phyloP scores from a whole-genome alignment of 2,888 invertebrate genomes.

The Vandiemenella viatica region DNA sequence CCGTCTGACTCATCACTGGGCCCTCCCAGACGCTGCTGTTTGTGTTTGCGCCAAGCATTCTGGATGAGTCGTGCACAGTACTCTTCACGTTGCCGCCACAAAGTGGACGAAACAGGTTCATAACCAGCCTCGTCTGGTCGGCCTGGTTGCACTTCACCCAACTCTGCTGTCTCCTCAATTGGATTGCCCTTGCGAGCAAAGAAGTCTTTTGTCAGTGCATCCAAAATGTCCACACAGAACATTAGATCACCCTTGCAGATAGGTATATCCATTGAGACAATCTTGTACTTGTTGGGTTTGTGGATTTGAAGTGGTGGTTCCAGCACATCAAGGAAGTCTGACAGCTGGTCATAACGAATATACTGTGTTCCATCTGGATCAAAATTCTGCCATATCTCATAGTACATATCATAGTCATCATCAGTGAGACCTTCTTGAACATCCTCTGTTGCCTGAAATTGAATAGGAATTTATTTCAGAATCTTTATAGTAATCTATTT shows the following conservation, averaged over 20 bases:
- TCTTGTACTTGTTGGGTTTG: conserved; percentile 97
- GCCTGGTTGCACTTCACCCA: conserved; percentile 62
- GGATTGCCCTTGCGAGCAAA: conserved; percentile 91
- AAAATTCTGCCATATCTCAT: conserved; percentile 98
- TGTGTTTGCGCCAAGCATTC: conserved; percentile 84
- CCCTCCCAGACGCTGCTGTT: conserved; percentile 45
- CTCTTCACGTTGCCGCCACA: conserved; percentile 92
- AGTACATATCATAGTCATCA: conserved; percentile 99
- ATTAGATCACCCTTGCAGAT: conserved; percentile 95
- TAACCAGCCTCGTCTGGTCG: conserved; percentile 79
- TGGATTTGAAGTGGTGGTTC: conserved; percentile 95
- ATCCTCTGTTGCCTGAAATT: conserved; percentile 75
- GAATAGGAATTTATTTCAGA: background rate
- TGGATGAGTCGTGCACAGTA: conserved; percentile 92
- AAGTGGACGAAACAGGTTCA: conserved; percentile 85
- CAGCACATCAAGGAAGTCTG: conserved; percentile 88
- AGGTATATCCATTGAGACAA: conserved; percentile 96
- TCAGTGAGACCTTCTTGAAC: conserved; percentile 93
- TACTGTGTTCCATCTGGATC: conserved; percentile 97
- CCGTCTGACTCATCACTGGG: conserved; percentile 36
- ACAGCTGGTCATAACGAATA: conserved; percentile 84
- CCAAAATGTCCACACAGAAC: conserved; percentile 96
- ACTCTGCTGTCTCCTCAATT: conserved; percentile 80
- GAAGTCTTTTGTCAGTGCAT: conserved; percentile 96
- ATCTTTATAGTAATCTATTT: background rate